phyloP scores from a whole-genome alignment of 2,113 vertebrate genomes.

The Macquaria australasica region DNA sequence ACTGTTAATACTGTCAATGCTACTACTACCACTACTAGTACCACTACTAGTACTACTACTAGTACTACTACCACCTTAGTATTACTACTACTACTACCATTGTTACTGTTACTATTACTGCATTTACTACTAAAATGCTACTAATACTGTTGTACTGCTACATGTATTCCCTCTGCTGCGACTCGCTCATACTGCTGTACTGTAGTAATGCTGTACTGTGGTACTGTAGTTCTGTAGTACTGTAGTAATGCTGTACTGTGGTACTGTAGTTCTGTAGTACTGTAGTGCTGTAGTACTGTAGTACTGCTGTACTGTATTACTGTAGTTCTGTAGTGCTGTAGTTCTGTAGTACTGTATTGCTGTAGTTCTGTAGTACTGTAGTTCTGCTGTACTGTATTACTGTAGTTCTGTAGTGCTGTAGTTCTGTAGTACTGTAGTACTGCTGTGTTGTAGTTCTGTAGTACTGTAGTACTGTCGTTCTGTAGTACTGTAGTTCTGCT shows the following conservation, averaged over 20 bases:
- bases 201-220: too few species aligned
- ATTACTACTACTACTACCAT: neutral
- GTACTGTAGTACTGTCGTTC: neutral
- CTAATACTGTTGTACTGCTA: neutral
- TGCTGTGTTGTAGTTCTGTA: neutral
- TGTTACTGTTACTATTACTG: neutral
- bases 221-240: too few species aligned
- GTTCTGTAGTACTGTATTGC: neutral
- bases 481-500: too few species aligned
- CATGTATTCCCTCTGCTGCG: neutral
- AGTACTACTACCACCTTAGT: neutral
- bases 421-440: too few species aligned
- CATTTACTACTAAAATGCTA: neutral
- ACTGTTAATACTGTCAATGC: neutral
- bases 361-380: too few species aligned
- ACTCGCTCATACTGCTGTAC: too few species aligned
- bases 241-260: too few species aligned
- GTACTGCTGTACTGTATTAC: neutral
- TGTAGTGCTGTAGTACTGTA: neutral
- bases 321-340: too few species aligned
- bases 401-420: too few species aligned
- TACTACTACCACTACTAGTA: neutral
- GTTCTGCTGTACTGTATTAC: too few species aligned
- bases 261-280: neutral
- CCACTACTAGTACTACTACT: neutral